These are phyloP conservation scores for Stigmatopora argus DNA, from an alignment of 2,113 vertebrate genomes.

Conservation along the genomic window DNA sequence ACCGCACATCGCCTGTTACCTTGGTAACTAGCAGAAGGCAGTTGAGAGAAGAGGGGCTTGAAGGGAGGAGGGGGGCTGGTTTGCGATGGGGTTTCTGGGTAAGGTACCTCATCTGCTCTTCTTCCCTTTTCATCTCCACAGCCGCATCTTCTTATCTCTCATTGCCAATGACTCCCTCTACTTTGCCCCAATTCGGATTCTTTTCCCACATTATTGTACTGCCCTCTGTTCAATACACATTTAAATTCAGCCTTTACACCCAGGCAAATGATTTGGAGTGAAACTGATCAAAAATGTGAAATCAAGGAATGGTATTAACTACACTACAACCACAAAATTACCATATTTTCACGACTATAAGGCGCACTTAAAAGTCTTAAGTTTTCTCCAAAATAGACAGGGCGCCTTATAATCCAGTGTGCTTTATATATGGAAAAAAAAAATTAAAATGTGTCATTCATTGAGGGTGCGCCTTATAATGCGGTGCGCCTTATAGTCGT, in stretches of 20 bases:
- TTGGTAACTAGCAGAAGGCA: conserved; percentile 67
- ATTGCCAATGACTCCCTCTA: conserved; percentile 9
- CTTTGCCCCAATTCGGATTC: conserved; percentile 16
- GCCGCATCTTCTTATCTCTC: conserved; percentile 16
- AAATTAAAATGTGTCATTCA: too few relatives aligned
- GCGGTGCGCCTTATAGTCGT: too few relatives aligned
- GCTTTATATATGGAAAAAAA: too few relatives aligned
- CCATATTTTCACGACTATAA: too few relatives aligned
- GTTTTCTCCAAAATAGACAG: too few relatives aligned
- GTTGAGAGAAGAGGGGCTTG: conserved; percentile 48
- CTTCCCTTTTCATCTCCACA: conserved; percentile 11
- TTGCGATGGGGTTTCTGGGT: conserved; percentile 38
- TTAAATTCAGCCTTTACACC: too few relatives aligned
- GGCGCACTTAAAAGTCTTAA: too few relatives aligned
- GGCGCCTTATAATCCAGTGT: too few relatives aligned
- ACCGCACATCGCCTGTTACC: conserved; percentile 70
- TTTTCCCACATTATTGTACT: neutral
- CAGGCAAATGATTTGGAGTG: neutral
- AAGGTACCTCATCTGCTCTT: conserved; percentile 33
- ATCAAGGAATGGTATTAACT: neutral
- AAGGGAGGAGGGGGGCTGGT: conserved; percentile 16
- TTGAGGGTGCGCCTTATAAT: too few relatives aligned
- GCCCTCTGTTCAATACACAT: neutral
- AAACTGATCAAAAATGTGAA: neutral
- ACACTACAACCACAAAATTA: neutral